A percentile compares a stretch with the other conserved stretches of the same genome.
These are phyloP conservation scores for Baryphthengus martii DNA, from an alignment of 2,113 vertebrate species.

Conservation along the genomic window DNA sequence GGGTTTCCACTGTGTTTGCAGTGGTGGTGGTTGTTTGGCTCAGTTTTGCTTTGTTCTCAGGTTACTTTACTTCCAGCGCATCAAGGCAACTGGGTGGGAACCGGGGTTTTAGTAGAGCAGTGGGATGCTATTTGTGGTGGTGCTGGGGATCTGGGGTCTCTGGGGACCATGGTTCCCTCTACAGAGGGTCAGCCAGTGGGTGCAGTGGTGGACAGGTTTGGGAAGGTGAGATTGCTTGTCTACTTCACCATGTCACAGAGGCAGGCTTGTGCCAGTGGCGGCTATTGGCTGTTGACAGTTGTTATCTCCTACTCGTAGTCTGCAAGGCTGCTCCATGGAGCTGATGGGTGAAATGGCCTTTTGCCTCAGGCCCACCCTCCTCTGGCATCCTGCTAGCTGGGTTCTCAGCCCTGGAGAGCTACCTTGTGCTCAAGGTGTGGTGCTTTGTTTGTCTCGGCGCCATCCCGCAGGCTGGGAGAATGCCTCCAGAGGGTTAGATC, in stretches of 20 bases:
- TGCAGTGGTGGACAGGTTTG: neutral
- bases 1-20: neutral
- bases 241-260: rapidly evolving
- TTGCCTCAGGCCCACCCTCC: constrained; percentile 38
- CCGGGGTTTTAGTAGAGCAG: neutral
- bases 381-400: constrained; percentile 41
- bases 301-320: neutral
- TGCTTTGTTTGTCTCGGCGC: neutral
- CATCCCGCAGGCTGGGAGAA: neutral
- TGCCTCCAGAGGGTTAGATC: rapidly evolving
- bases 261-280: neutral
- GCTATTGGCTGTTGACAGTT: neutral
- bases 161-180: rapidly evolving
- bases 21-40: neutral
- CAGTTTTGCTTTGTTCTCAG: neutral
- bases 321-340: neutral
- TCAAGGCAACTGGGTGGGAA: neutral
- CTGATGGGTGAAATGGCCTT: neutral
- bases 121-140: neutral
- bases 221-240: neutral
- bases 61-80: neutral
- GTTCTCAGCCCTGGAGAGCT: neutral
- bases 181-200: neutral
- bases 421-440: neutral
- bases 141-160: neutral